Conservation (phyloP, 2,797 vertebrate species). For the Mormyrops attenuatus region DNA sequence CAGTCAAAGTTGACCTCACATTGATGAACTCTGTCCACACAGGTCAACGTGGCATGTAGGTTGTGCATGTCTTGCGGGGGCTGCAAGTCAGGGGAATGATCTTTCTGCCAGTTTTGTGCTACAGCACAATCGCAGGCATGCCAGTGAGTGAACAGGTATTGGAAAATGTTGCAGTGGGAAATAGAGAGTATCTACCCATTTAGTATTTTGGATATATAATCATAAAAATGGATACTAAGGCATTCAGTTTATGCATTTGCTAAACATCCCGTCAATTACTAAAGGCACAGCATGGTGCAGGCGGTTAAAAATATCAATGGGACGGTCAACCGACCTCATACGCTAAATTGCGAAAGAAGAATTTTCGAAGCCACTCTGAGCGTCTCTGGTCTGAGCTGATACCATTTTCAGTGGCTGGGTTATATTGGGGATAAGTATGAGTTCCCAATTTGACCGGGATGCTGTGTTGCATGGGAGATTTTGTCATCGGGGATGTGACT, state of each 20-base stretch:
- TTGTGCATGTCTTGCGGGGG: background rate
- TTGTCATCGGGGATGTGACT: background rate
- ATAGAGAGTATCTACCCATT: background rate
- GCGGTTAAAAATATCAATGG: background rate
- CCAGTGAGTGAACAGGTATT: background rate
- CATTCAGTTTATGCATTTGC: background rate
- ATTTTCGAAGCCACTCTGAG: background rate
- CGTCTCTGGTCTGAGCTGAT: constrained; percentile 20
- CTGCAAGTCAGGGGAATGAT: background rate
- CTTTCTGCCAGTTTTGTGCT: background rate
- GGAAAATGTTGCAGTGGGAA: background rate
- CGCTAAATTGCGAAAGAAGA: background rate
- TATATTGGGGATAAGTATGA: constrained; percentile 1
- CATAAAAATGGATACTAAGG: background rate
- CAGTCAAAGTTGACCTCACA: constrained; percentile 8
- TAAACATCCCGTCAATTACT: background rate
- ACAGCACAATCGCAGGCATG: background rate
- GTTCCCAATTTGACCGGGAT: background rate
- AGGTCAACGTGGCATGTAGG: background rate
- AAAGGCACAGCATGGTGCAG: background rate
- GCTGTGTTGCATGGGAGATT: background rate
- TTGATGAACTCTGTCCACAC: constrained; percentile 1
- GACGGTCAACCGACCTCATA: background rate
- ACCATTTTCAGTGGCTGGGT: background rate
- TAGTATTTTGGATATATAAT: background rate